Percentiles rank a stretch among this genome's conserved stretches.
phyloP scores from a whole-genome alignment of 2,888 invertebrate genomes.

The Nomada ferruginata region DNA sequence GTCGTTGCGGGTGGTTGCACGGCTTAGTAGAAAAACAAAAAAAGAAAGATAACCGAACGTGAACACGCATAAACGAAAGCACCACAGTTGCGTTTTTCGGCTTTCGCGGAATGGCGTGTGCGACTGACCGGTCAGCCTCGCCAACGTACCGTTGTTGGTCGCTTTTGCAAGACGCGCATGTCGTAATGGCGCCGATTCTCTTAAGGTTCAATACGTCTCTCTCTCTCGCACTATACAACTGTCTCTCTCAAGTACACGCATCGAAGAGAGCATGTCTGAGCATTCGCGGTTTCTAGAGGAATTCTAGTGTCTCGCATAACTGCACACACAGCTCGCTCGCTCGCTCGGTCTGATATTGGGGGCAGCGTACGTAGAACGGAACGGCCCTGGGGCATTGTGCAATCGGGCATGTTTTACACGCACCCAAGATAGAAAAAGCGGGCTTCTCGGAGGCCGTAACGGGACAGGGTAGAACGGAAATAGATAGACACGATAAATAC shows the following conservation, averaged over 20 bases:
- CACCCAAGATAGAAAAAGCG: constrained; percentile 11
- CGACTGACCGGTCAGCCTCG: constrained; percentile 71
- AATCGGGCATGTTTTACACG: constrained; percentile 41
- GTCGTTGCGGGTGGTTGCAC: constrained; percentile 61
- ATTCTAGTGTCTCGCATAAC: constrained; percentile 46
- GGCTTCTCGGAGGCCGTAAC: background rate
- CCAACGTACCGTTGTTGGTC: constrained; percentile 64
- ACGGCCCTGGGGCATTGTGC: constrained; percentile 58
- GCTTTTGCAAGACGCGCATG: constrained; percentile 79
- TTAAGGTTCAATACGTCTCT: constrained; percentile 61
- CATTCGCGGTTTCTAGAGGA: constrained; percentile 44
- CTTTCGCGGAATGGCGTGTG: constrained; percentile 71
- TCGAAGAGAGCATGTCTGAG: constrained; percentile 48
- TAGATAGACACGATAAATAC: background rate
- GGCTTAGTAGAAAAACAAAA: constrained; percentile 25
- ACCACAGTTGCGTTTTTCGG: constrained; percentile 63
- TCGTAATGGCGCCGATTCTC: constrained; percentile 78
- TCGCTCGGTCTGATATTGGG: constrained; percentile 42
- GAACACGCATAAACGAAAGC: constrained; percentile 32
- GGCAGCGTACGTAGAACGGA: constrained; percentile 61
- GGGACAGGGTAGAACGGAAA: constrained; percentile 2
- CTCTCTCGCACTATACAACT: constrained; percentile 18
- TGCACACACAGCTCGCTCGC: constrained; percentile 6
- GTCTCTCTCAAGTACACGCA: constrained; percentile 46
- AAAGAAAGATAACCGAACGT: background rate